phyloP scores from a whole-genome alignment of 1,140 invertebrate genomes.

The Oreohelix idahoensis region DNA sequence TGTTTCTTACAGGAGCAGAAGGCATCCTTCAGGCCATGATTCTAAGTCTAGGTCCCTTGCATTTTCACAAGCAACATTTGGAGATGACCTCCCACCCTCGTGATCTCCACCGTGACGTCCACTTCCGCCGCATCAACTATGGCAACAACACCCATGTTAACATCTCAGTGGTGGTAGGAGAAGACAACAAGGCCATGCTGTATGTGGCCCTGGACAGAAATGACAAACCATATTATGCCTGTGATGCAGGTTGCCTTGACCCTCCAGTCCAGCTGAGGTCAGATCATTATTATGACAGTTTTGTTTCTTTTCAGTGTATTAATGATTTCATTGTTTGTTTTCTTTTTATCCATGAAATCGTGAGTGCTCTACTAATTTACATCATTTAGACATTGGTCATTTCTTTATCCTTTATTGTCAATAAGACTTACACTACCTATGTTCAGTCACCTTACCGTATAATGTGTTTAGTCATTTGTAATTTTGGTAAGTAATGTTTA shows the following conservation, averaged over 20 bases:
- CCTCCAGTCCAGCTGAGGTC: conserved; percentile 80
- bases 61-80: conserved; percentile 86
- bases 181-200: conserved; percentile 88
- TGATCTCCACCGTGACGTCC: conserved; percentile 88
- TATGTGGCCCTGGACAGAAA: conserved; percentile 87
- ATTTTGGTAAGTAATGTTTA: no score
- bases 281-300: no score
- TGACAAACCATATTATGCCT: conserved; percentile 89
- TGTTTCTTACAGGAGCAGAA: conserved; percentile 78
- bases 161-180: conserved; percentile 86
- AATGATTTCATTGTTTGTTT: no score
- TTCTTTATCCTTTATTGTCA: no score
- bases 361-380: no score
- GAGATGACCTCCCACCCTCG: conserved; percentile 92
- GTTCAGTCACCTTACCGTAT: no score
- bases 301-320: no score
- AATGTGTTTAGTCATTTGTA: no score
- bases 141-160: conserved; percentile 91
- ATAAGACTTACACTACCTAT: no score
- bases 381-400: no score
- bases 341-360: no score
- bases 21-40: conserved; percentile 92
- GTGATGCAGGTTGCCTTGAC: conserved; percentile 92
- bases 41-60: conserved; percentile 88
- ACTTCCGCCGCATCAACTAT: conserved; percentile 86